A percentile compares a stretch with the other conserved stretches of the same genome.
Conservation (phyloP, 2,113 vertebrate species). For the Circaetus gallicus region DNA sequence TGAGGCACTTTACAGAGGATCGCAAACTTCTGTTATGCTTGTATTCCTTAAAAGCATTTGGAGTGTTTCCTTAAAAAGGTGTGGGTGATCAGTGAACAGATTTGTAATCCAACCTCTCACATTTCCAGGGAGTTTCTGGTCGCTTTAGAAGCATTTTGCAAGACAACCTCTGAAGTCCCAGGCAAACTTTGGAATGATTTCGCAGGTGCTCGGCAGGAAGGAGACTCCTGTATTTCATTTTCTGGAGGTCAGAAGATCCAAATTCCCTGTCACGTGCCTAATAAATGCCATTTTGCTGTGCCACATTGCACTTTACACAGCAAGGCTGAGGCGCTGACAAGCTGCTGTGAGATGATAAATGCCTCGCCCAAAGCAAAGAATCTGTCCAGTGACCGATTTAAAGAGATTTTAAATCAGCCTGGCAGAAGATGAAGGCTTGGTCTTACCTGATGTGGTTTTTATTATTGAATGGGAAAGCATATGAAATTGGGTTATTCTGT, state of each 20-base stretch:
- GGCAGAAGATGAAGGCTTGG: rapidly evolving
- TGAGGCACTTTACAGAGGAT: not conserved
- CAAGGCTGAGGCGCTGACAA: not conserved
- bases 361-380: not conserved
- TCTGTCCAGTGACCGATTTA: not conserved
- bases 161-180: not conserved
- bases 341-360: not conserved
- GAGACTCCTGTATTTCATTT: not conserved
- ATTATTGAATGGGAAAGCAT: not conserved
- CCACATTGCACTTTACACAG: rapidly evolving
- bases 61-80: not conserved
- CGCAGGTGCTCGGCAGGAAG: not conserved
- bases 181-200: not conserved
- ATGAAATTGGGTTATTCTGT: not conserved
- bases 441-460: not conserved
- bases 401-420: not conserved
- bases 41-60: not conserved
- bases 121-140: not conserved
- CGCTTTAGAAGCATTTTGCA: not conserved
- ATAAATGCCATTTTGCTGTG: not conserved
- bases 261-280: rapidly evolving
- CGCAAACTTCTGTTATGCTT: too few species aligned
- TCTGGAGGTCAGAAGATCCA: not conserved
- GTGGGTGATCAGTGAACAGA: not conserved
- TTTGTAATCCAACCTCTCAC: not conserved